Conservation (phyloP, 1,140 invertebrate species). For the Semibalanus balanoides region DNA sequence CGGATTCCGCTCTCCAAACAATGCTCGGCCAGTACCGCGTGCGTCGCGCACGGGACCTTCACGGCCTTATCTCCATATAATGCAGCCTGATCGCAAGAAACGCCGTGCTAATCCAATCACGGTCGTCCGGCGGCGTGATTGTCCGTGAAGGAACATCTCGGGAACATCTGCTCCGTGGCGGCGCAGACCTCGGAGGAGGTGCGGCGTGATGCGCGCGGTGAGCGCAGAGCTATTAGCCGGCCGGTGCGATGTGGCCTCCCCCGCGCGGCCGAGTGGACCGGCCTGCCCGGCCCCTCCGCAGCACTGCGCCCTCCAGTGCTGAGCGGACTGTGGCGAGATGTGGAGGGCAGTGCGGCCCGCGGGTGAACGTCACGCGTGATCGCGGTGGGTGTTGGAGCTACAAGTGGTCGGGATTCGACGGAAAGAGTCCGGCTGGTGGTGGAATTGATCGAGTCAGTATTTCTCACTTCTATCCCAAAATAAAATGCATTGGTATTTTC, state of each 20-base stretch:
- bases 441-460: too few species aligned
- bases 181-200: too few species aligned
- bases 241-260: background rate
- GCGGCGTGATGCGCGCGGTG: too few species aligned
- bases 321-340: background rate
- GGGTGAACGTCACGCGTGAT: background rate
- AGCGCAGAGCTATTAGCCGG: too few species aligned
- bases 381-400: too few species aligned
- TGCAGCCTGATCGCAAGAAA: background rate
- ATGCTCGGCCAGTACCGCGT: background rate
- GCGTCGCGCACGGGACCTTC: background rate
- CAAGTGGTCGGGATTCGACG: too few species aligned
- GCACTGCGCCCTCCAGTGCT: background rate
- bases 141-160: background rate
- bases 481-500: too few species aligned
- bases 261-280: background rate
- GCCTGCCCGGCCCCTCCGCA: too few species aligned
- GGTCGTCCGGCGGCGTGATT: background rate
- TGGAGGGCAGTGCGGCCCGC: background rate
- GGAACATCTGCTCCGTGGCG: background rate
- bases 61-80: background rate
- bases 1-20: background rate
- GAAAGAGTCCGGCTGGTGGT: too few species aligned
- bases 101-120: background rate
- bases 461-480: too few species aligned